A percentile compares a stretch with the other conserved stretches of the same genome.
phyloP scores from a whole-genome alignment of 2,888 invertebrate species.

The Apotomis betuletana region DNA sequence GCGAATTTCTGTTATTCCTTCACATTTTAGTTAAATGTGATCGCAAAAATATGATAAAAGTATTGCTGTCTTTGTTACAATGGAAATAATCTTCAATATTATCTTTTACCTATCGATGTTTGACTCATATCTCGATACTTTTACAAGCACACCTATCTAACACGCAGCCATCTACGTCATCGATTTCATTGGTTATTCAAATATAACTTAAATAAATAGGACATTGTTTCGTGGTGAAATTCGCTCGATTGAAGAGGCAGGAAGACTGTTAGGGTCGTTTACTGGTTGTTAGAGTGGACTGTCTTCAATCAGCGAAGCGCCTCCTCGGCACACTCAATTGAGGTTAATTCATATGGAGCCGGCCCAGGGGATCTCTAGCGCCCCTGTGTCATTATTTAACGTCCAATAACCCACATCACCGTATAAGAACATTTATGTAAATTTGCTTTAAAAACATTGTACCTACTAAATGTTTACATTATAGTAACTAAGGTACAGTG shows the following conservation, averaged over 20 bases:
- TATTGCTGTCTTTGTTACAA: conserved; percentile 27
- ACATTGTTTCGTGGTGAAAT: conserved; percentile 43
- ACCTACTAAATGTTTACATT: background rate
- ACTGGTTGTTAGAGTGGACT: conserved; percentile 65
- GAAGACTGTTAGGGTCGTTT: conserved; percentile 60
- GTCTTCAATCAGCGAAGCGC: conserved; percentile 81
- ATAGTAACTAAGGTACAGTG: background rate
- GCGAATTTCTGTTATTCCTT: background rate
- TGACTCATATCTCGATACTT: conserved; percentile 31
- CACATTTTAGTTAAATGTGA: background rate
- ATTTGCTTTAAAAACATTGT: conserved; percentile 4
- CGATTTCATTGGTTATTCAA: conserved; percentile 13
- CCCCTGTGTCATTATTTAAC: conserved; percentile 76
- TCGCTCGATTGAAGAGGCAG: conserved; percentile 59
- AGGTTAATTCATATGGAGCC: conserved; percentile 82
- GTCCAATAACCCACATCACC: conserved; percentile 74
- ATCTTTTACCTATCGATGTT: conserved; percentile 36
- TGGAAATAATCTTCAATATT: conserved; percentile 22
- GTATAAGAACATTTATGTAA: conserved; percentile 13
- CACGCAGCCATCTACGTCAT: conserved; percentile 8
- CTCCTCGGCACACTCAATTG: conserved; percentile 80
- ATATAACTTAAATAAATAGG: conserved; percentile 21
- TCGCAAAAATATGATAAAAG: background rate
- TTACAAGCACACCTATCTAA: conserved; percentile 42
- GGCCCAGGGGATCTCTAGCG: conserved; percentile 77